A percentile compares a stretch with the other conserved stretches of the same genome.
phyloP scores from a whole-genome alignment of 1,140 invertebrate genomes.

The Danaus plexippus region DNA sequence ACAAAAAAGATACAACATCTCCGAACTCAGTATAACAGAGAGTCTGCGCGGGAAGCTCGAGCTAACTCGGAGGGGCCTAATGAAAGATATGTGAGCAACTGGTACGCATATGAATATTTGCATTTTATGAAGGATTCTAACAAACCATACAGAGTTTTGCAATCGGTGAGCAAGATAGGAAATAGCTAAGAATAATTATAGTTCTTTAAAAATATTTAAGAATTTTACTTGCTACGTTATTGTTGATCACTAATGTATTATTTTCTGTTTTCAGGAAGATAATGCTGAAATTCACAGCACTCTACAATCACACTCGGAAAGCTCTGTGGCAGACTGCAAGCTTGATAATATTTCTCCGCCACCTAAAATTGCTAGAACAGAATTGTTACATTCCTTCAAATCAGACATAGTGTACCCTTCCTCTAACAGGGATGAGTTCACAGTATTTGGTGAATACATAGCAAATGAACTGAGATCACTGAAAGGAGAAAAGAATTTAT shows the following conservation, averaged over 20 bases:
- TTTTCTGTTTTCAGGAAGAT: conserved; percentile 38
- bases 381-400: conserved; percentile 37
- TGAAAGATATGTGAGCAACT: conserved; percentile 61
- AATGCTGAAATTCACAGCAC: conserved; percentile 35
- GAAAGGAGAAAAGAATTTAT: conserved; percentile 59
- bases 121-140: conserved; percentile 64
- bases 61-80: conserved; percentile 50
- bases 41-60: conserved; percentile 48
- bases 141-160: conserved; percentile 55
- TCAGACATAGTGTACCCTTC: conserved; percentile 36
- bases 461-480: conserved; percentile 58
- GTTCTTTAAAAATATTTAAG: too few species aligned
- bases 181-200: background rate
- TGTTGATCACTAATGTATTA: too few species aligned
- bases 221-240: too few species aligned
- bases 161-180: conserved; percentile 34
- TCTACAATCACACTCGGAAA: conserved; percentile 22
- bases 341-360: conserved; percentile 41
- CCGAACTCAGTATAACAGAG: conserved; percentile 61
- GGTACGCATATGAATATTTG: conserved; percentile 64
- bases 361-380: conserved; percentile 45
- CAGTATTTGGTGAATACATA: conserved; percentile 63
- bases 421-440: conserved; percentile 53
- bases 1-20: conserved; percentile 66
- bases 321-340: conserved; percentile 36